These are phyloP conservation scores for Tipula confusa DNA, from an alignment of 2,888 invertebrate genomes.

Conservation along the genomic window DNA sequence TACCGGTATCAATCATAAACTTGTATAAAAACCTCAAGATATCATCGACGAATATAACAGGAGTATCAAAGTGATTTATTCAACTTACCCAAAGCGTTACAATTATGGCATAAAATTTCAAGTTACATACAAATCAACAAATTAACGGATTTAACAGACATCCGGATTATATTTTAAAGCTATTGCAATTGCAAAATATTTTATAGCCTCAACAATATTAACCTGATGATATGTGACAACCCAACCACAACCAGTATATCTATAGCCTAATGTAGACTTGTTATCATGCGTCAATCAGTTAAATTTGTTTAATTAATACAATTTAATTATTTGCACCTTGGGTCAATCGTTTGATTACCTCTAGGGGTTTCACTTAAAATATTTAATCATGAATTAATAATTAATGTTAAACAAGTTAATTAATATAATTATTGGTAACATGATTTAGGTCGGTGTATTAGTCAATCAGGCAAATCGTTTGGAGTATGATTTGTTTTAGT, in stretches of 20 bases:
- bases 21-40: too few species aligned
- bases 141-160: neutral
- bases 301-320: neutral
- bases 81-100: too few species aligned
- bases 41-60: too few species aligned
- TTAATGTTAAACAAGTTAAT: neutral
- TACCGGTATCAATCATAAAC: too few species aligned
- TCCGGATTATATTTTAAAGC: neutral
- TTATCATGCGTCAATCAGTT: neutral
- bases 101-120: too few species aligned
- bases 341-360: neutral
- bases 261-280: neutral
- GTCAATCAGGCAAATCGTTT: neutral
- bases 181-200: neutral
- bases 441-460: neutral
- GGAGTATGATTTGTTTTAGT: too few species aligned
- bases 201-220: neutral
- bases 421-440: neutral
- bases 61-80: too few species aligned
- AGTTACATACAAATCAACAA: neutral
- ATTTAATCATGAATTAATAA: neutral
- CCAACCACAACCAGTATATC: neutral
- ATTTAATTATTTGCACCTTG: neutral
- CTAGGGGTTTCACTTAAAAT: neutral
- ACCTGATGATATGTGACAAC: neutral